These are phyloP conservation scores for Musca vetustissima DNA, from an alignment of 1,140 invertebrate genomes.

Conservation along the genomic window DNA sequence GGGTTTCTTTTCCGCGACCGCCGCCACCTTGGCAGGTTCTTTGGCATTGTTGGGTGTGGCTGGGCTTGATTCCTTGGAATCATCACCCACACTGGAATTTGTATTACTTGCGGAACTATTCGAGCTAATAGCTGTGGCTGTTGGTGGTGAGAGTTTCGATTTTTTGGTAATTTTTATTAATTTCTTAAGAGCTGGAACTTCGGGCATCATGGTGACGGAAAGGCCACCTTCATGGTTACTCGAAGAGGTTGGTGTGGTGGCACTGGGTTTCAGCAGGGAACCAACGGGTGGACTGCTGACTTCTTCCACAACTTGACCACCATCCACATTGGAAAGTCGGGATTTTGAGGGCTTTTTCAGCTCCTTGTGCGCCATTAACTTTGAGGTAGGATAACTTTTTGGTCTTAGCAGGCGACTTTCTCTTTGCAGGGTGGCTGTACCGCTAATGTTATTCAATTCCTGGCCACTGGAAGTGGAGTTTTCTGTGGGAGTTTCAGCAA, in stretches of 20 bases:
- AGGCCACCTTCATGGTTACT: constrained; percentile 30
- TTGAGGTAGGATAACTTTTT: constrained; percentile 61
- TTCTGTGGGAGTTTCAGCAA: neutral
- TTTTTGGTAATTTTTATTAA: constrained; percentile 47
- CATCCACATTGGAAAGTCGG: constrained; percentile 32
- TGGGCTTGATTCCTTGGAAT: constrained; percentile 46
- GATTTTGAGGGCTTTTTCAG: constrained; percentile 38
- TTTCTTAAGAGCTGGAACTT: constrained; percentile 33
- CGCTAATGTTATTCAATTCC: neutral
- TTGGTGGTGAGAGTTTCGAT: constrained; percentile 45
- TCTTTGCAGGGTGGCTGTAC: constrained; percentile 14
- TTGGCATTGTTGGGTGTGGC: constrained; percentile 26
- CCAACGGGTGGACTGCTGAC: no score
- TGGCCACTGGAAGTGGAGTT: neutral
- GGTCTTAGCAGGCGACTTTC: constrained; percentile 49
- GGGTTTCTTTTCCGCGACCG: constrained; percentile 46
- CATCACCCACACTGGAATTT: constrained; percentile 37
- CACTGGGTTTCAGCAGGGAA: constrained; percentile 32
- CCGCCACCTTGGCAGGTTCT: neutral
- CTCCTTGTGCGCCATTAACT: constrained; percentile 51
- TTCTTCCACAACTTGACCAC: no score
- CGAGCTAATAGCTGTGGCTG: constrained; percentile 29
- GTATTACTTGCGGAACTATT: constrained; percentile 25
- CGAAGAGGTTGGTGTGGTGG: constrained; percentile 30
- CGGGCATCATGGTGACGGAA: constrained; percentile 29